Percentiles rank a stretch among this genome's conserved stretches.
Evolutionary conservation across 2,888 invertebrate genomes (phyloP).

Genomic region (Dascillus cervinus): DNA sequence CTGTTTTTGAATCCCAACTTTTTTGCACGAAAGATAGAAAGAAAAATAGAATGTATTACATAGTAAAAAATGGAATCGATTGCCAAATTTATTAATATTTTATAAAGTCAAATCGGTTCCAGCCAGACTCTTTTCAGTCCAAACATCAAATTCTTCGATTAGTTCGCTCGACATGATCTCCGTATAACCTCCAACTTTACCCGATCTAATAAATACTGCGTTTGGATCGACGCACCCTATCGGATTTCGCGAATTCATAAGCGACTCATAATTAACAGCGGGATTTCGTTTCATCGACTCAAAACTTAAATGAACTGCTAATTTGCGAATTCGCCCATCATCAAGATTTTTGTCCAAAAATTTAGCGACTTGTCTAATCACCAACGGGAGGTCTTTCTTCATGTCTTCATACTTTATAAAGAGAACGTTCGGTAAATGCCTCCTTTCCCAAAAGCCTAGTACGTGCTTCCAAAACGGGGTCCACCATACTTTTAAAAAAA

Average conservation of each 20-base stretch:
- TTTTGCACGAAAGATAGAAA: no score
- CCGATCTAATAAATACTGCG: constrained; percentile 48
- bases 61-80: no score
- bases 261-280: constrained; percentile 47
- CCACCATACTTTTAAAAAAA: constrained; percentile 55
- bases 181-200: constrained; percentile 41
- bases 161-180: constrained; percentile 63
- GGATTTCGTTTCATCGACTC: constrained; percentile 52
- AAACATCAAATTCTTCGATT: constrained; percentile 63
- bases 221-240: no score
- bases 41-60: no score
- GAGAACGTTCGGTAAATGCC: constrained; percentile 62
- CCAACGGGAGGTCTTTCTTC: constrained; percentile 59
- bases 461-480: constrained; percentile 59
- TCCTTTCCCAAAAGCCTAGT: constrained; percentile 60
- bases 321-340: constrained; percentile 53
- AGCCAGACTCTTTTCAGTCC: constrained; percentile 56
- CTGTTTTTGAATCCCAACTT: no score
- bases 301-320: constrained; percentile 32
- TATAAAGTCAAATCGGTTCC: constrained; percentile 54
- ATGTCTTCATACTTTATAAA: constrained; percentile 79
- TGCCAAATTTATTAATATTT: no score
- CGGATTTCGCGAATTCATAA: no score
- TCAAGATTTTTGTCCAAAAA: constrained; percentile 62
- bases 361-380: constrained; percentile 60